phyloP scores from a whole-genome alignment of 2,888 invertebrate species.

The Ichneumoninae sp. region DNA sequence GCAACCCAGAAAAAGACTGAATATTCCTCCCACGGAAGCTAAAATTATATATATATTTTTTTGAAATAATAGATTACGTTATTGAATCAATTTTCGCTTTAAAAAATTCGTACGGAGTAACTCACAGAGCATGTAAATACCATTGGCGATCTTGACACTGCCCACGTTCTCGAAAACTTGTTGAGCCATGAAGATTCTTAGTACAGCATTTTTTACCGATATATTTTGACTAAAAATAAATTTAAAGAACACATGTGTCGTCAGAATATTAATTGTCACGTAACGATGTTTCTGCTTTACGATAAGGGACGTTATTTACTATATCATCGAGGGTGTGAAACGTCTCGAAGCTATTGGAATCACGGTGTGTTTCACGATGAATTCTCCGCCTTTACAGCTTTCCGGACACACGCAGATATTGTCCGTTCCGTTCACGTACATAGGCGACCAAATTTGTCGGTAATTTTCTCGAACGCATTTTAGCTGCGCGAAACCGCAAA shows the following conservation, averaged over 20 bases:
- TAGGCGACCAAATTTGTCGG: slow-evolving; percentile 25
- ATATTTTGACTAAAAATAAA: slow-evolving; percentile 57
- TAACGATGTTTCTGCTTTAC: background rate
- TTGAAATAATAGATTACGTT: background rate
- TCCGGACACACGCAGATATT: slow-evolving; percentile 26
- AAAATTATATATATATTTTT: background rate
- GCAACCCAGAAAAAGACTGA: slow-evolving; percentile 38
- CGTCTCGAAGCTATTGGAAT: slow-evolving; percentile 10
- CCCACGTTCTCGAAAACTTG: slow-evolving; percentile 41
- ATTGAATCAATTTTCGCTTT: background rate
- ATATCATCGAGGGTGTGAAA: slow-evolving; percentile 24
- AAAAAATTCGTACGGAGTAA: background rate
- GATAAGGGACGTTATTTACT: slow-evolving; percentile 5
- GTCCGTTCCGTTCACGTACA: background rate
- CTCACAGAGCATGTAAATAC: slow-evolving; percentile 41
- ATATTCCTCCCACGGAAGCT: slow-evolving; percentile 39
- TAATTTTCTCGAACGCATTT: slow-evolving; percentile 16
- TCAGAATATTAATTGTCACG: background rate
- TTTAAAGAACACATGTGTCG: background rate
- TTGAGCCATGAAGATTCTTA: slow-evolving; percentile 65
- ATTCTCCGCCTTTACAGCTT: slow-evolving; percentile 1
- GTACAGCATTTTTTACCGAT: slow-evolving; percentile 35
- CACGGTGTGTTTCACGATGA: slow-evolving; percentile 11
- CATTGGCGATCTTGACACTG: slow-evolving; percentile 25
- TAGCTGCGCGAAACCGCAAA: slow-evolving; percentile 23